Evolutionary conservation across 2,797 vertebrate genomes (phyloP).

Genomic region (Lemur catta): DNA sequence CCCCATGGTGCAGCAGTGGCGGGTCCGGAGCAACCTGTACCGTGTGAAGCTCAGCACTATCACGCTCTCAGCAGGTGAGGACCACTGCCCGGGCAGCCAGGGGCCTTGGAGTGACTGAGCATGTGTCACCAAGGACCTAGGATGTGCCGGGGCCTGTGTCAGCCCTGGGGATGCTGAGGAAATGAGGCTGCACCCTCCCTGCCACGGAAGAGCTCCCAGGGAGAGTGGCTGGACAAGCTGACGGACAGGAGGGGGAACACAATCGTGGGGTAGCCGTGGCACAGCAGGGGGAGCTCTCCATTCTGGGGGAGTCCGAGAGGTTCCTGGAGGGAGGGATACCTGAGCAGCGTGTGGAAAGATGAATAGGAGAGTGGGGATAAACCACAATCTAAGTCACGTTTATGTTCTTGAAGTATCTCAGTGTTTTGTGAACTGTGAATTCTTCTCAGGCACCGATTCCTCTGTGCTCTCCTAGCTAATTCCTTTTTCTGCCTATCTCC

Average conservation of each 20-base stretch:
- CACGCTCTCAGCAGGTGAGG: constrained; percentile 94
- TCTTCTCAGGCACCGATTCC: neutral
- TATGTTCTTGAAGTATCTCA: neutral
- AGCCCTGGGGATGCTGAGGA: neutral
- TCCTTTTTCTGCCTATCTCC: neutral
- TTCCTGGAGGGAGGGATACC: neutral
- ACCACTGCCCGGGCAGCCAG: rapidly evolving
- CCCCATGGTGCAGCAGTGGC: constrained; percentile 98
- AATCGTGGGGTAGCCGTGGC: rapidly evolving
- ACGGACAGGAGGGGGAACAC: rapidly evolving
- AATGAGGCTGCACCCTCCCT: neutral
- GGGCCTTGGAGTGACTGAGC: rapidly evolving
- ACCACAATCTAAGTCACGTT: no score
- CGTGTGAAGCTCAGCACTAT: constrained; percentile 97
- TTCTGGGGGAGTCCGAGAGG: neutral
- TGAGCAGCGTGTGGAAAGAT: neutral
- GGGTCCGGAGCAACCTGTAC: constrained; percentile 97
- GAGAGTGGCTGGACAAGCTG: neutral
- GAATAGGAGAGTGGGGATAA: no score
- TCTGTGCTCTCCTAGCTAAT: neutral
- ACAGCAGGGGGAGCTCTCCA: neutral
- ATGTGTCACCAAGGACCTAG: neutral
- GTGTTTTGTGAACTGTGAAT: neutral
- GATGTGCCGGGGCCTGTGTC: neutral
- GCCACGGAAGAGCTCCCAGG: neutral